Percentiles rank a stretch among this genome's conserved stretches.
These are phyloP conservation scores for Prolemur simus DNA, from an alignment of 2,113 vertebrate genomes.

Conservation along the genomic window DNA sequence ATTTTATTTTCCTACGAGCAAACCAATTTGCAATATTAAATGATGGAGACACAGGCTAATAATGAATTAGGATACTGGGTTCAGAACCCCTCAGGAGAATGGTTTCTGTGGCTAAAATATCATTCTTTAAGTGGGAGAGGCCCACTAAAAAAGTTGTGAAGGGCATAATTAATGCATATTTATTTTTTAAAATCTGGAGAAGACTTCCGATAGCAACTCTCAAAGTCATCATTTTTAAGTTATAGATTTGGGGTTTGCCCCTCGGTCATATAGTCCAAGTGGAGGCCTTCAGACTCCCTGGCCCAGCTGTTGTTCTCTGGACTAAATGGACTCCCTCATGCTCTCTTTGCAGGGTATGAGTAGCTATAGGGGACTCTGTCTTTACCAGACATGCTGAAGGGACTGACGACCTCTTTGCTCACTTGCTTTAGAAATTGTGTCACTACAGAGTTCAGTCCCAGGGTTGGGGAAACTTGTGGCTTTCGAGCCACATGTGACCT, in stretches of 20 bases:
- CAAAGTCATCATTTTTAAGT: not conserved
- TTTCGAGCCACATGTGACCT: too few species aligned
- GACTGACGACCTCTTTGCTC: not conserved
- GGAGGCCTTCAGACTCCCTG: not conserved
- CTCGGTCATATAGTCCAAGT: not conserved
- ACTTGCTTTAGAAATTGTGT: not conserved
- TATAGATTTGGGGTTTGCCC: not conserved
- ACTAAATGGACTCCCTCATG: not conserved
- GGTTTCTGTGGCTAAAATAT: not conserved
- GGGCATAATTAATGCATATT: not conserved
- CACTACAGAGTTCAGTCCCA: not conserved
- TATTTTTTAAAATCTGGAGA: not conserved
- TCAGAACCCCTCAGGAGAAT: not conserved
- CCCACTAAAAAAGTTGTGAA: not conserved
- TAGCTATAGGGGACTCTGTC: rapidly evolving
- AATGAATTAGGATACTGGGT: not conserved
- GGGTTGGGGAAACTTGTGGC: too few species aligned
- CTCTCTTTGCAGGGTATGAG: not conserved
- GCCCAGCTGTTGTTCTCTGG: not conserved
- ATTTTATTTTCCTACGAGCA: conserved; percentile 12
- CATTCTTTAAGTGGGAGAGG: not conserved
- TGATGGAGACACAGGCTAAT: not conserved
- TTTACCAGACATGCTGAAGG: not conserved
- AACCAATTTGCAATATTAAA: not conserved
- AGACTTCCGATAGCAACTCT: not conserved